Conservation (phyloP, 2,797 vertebrate species). For the Parauchenoglanis ngamensis region DNA sequence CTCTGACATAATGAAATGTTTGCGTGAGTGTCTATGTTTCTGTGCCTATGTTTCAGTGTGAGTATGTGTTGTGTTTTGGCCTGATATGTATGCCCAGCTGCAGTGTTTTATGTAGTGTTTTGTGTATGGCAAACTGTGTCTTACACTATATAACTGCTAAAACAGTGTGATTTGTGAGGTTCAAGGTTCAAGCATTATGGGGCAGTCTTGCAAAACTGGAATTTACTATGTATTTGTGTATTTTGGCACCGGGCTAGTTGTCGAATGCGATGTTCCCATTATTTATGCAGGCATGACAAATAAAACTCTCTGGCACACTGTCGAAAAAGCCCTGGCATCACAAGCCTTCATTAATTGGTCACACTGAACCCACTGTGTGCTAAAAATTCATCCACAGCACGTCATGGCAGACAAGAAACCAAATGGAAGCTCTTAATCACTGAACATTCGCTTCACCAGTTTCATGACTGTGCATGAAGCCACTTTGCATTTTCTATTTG, state of each 20-base stretch:
- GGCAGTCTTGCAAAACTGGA: constrained; percentile 51
- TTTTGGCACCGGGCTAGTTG: constrained; percentile 59
- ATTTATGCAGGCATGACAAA: constrained; percentile 63
- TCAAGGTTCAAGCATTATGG: constrained; percentile 11
- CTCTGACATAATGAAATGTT: constrained; percentile 26
- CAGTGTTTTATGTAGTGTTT: constrained; percentile 17
- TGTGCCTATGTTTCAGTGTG: constrained; percentile 10
- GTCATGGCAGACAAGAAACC: constrained; percentile 51
- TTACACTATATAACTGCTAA: background rate
- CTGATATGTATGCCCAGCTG: constrained; percentile 2
- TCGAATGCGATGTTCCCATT: constrained; percentile 62
- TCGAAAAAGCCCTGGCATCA: constrained; percentile 54
- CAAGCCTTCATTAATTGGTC: constrained; percentile 60
- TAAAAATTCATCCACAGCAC: constrained; percentile 59
- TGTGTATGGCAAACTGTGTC: background rate
- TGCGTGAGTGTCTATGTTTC: background rate
- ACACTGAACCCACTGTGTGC: constrained; percentile 55
- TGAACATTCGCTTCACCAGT: constrained; percentile 41
- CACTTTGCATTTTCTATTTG: constrained; percentile 41
- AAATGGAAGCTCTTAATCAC: constrained; percentile 58
- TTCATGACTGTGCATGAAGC: constrained; percentile 55
- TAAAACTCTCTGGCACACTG: constrained; percentile 55
- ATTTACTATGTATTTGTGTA: constrained; percentile 60
- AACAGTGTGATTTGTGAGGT: constrained; percentile 40
- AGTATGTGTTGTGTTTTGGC: background rate